phyloP scores from a whole-genome alignment of 2,797 vertebrate species.

The Onychomys leucogaster region DNA sequence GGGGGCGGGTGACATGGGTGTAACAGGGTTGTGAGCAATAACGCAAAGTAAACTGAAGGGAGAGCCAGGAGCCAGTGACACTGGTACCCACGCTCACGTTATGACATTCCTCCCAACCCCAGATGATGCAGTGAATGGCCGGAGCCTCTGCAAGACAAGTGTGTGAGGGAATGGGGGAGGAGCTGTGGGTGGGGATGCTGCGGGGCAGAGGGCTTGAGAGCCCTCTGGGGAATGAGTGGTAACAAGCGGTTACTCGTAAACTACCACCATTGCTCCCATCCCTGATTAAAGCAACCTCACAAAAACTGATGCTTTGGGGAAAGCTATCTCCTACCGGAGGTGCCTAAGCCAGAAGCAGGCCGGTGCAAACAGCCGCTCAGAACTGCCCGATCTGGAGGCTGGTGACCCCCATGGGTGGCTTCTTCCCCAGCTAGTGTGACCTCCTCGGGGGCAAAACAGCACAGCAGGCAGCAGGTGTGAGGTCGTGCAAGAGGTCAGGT shows the following conservation, averaged over 20 bases:
- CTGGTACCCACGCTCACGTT: not conserved
- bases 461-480: not conserved
- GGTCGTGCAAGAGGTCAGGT: not conserved
- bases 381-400: not conserved
- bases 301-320: not conserved
- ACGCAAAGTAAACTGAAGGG: not conserved
- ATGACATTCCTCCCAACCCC: not conserved
- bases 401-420: not conserved
- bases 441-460: not conserved
- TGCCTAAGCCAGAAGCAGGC: not conserved
- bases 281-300: not conserved
- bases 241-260: not conserved
- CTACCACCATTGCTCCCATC: rapidly evolving
- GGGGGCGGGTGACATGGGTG: not conserved
- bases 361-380: not conserved
- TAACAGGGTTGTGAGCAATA: not conserved
- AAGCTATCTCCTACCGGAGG: not conserved
- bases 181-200: too few relatives aligned
- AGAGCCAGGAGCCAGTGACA: not conserved
- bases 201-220: not conserved
- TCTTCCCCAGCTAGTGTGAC: not conserved
- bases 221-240: not conserved
- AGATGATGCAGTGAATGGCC: not conserved
- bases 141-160: not conserved
- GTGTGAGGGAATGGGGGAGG: not conserved